Base-by-base conservation (phyloP, 1,140 invertebrate species). In the Subanguina moxae region DNA sequence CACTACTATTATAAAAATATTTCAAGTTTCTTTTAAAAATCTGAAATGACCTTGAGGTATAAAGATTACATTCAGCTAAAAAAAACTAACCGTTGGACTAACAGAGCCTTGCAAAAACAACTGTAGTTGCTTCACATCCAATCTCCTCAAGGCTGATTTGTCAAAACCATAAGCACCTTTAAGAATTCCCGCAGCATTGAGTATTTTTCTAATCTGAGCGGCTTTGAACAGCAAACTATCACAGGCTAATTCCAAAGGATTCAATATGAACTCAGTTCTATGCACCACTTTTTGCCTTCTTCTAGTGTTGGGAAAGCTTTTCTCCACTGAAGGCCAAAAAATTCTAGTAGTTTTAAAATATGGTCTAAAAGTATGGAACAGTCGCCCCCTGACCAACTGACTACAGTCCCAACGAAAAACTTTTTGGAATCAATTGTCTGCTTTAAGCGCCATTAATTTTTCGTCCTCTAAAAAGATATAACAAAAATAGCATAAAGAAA, bases 41-140 rank as follows among this genome's bases (percentile, higher is more conserved):
- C n/a, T n/a, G n/a, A n/a, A n/a, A n/a, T n/a, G 25, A 21, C 5
- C 21, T 17, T 3, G 15, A 23, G 57, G 30, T 58, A 48, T n/a
- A 13, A 63, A 8, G 11, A 28, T 27, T 15, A 11, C 32, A 38
- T 52, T 13, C 46, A 19, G 17, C 25, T 19, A 1, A 3, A 19
- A 56, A 58, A 42, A 38, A 65, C 57, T 32, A 17, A 76, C 74
- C 9, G 75, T 78, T 19, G 75, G 76, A 58, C 65, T 68, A 62
- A 76, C 75, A 32, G 75, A 71, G 5, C 75, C 75, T 62, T 76
- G 75, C 32, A 76, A 59, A 13, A 76, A 72, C 13, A 66, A 63
- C 62, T 76, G 75, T 8, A 76, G 73, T 25, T 76, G 64, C 57
- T 76, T 76, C 15, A 76, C 21, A 45, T 76, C 75, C 15, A 76